Evolutionary conservation across 2,113 vertebrate genomes (phyloP).

Genomic region (Corynorhinus townsendii): DNA sequence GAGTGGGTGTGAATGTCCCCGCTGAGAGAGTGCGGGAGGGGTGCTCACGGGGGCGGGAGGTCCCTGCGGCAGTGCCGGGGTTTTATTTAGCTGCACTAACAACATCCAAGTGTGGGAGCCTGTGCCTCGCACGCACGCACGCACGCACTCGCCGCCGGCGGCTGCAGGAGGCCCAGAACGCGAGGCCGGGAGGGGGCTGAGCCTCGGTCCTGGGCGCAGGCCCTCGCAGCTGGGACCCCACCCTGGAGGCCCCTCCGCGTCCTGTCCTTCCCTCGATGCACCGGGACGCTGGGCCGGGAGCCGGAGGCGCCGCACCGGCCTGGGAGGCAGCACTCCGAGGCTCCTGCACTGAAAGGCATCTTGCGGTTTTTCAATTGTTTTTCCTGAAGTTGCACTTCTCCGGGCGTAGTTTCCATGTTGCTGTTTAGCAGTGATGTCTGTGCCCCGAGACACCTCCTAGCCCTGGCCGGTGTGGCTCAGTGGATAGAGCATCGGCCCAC

Average conservation of each 20-base stretch:
- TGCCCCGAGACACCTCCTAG: not conserved
- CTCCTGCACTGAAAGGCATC: not conserved
- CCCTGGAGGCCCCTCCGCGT: not conserved
- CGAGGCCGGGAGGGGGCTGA: not conserved
- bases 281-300: not conserved
- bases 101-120: not conserved
- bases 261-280: not conserved
- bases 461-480: no score
- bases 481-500: no score
- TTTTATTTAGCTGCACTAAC: not conserved
- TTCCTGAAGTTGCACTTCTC: not conserved
- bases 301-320: not conserved
- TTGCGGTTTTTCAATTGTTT: not conserved
- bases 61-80: not conserved
- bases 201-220: not conserved
- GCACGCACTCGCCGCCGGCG: not conserved
- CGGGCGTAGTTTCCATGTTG: not conserved
- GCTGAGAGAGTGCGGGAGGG: not conserved
- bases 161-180: no score
- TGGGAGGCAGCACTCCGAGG: not conserved
- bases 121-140: not conserved
- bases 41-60: slow-evolving; percentile 17
- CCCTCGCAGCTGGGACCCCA: not conserved
- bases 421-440: not conserved
- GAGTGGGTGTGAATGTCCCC: not conserved